These are phyloP conservation scores for Bergia puertoricense DNA, from an alignment of 92 coral and sea anemone species.

Conservation along the genomic window DNA sequence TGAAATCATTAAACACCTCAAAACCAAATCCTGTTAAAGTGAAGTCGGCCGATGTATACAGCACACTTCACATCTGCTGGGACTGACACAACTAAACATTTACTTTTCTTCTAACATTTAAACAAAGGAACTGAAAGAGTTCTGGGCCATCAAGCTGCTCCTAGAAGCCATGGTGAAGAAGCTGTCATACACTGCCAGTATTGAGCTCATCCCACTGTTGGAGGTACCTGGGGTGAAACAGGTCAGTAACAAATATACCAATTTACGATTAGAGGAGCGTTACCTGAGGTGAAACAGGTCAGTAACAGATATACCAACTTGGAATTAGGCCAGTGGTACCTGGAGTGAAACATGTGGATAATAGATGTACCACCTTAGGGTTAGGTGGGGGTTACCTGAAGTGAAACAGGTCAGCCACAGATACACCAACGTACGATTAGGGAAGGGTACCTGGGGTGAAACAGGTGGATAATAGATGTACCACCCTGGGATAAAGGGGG, in stretches of 20 bases:
- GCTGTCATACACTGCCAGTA: constrained; percentile 79
- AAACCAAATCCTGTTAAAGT: no score
- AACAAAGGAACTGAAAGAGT: constrained; percentile 83
- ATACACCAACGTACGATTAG: background rate
- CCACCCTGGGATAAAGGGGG: no score
- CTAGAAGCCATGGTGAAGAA: constrained; percentile 90
- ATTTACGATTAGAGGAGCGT: background rate
- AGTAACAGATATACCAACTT: background rate
- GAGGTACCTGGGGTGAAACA: constrained; percentile 90
- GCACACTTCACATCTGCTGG: background rate
- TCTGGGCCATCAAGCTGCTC: constrained; percentile 80
- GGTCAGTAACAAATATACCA: constrained; percentile 29
- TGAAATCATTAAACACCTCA: no score
- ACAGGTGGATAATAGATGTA: constrained; percentile 56
- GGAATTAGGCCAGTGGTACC: constrained; percentile 32
- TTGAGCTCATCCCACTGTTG: constrained; percentile 95
- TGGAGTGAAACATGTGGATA: constrained; percentile 76
- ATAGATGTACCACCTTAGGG: no score
- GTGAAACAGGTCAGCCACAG: constrained; percentile 73
- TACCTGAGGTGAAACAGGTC: constrained; percentile 94
- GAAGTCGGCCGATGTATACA: no score
- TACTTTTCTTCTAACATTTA: background rate
- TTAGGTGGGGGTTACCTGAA: constrained; percentile 78
- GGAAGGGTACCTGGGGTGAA: constrained; percentile 75
- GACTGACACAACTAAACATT: background rate